Evolutionary conservation across 1,140 invertebrate genomes (phyloP).

Genomic region (Hyphantria cunea): DNA sequence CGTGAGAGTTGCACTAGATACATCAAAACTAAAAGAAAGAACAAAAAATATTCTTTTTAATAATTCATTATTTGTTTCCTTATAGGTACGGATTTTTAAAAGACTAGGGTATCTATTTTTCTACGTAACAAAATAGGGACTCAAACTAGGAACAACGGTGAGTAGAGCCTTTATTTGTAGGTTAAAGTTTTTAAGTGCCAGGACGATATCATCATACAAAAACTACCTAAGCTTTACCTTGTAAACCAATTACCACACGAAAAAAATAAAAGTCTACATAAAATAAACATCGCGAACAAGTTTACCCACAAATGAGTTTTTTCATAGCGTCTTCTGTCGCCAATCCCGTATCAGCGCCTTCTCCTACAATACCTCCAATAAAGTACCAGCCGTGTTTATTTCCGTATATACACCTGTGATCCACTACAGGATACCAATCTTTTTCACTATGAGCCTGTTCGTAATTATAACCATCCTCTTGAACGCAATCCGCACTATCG

Average conservation of each 20-base stretch:
- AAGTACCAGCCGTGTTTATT: conserved; percentile 90
- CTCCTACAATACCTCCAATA: conserved; percentile 88
- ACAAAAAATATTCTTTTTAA: no score
- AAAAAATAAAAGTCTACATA: conserved; percentile 24
- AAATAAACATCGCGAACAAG: conserved; percentile 64
- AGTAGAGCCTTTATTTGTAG: no score
- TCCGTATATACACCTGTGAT: conserved; percentile 81
- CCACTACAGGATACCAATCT: conserved; percentile 58
- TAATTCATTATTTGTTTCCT: no score
- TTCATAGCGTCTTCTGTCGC: conserved; percentile 86
- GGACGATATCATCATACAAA: no score
- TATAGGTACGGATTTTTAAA: no score
- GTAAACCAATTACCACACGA: background rate
- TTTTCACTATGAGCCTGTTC: conserved; percentile 54
- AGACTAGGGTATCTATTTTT: no score
- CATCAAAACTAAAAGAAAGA: no score
- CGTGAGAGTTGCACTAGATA: no score
- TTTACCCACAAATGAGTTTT: conserved; percentile 91
- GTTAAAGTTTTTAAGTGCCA: no score
- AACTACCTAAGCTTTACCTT: no score
- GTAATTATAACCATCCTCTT: conserved; percentile 57
- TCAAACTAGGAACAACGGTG: no score
- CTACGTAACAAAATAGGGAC: no score
- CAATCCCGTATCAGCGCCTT: conserved; percentile 80
- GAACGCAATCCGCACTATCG: conserved; percentile 39